Evolutionary conservation across 2,113 vertebrate genomes (phyloP).

Genomic region (Hippotragus niger): DNA sequence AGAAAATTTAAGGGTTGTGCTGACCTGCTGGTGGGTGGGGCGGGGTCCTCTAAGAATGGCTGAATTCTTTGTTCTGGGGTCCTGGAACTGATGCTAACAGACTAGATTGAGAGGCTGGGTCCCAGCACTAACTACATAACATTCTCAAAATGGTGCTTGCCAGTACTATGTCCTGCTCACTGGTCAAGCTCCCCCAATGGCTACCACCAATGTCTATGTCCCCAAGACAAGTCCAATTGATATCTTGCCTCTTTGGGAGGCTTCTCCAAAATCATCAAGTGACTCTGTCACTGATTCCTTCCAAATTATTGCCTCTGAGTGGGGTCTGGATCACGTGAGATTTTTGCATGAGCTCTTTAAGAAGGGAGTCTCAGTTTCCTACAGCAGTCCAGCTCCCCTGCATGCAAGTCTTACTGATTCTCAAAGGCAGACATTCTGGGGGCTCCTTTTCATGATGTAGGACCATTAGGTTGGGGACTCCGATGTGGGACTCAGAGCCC

Average conservation of each 20-base stretch:
- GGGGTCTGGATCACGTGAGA: background rate
- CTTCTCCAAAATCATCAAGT: background rate
- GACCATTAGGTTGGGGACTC: background rate
- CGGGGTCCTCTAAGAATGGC: background rate
- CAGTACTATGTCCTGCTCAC: background rate
- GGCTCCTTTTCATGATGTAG: background rate
- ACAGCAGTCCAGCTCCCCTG: rapidly evolving
- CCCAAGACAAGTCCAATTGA: background rate
- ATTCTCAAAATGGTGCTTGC: background rate
- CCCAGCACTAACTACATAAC: background rate
- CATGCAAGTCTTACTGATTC: background rate
- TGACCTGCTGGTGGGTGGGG: background rate
- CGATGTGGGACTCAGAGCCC: background rate
- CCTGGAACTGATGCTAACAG: background rate
- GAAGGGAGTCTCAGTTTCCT: background rate
- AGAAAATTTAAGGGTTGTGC: background rate
- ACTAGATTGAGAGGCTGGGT: background rate
- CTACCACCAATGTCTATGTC: background rate
- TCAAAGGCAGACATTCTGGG: background rate
- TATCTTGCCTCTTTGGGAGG: background rate
- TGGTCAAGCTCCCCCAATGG: background rate
- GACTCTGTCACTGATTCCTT: background rate
- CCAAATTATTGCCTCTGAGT: background rate
- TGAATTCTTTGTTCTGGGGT: background rate
- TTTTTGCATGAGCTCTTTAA: background rate